A percentile compares a stretch with the other conserved stretches of the same genome.
Conservation (phyloP, 2,113 vertebrate species). For the Otolemur garnettii region DNA sequence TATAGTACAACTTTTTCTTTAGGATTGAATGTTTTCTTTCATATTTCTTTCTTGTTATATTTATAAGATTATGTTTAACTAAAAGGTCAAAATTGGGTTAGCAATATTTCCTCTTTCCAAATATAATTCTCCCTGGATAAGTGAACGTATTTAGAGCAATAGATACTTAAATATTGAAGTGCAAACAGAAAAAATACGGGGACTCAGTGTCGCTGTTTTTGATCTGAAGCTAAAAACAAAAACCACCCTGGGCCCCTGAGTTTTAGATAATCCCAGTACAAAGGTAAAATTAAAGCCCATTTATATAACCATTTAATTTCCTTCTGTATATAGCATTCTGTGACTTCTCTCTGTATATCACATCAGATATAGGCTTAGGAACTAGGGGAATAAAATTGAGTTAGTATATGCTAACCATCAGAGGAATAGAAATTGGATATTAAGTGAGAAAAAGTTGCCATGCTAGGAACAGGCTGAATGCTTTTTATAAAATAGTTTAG, state of each 20-base stretch:
- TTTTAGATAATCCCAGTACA: background rate
- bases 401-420: background rate
- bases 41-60: background rate
- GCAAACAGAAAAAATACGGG: background rate
- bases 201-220: background rate
- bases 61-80: background rate
- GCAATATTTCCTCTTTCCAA: background rate
- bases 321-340: background rate
- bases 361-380: background rate
- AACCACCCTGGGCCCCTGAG: background rate
- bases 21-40: background rate
- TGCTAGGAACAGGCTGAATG: background rate
- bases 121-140: background rate
- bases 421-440: background rate
- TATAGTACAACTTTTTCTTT: background rate
- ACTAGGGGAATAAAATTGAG: background rate
- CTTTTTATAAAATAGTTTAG: background rate
- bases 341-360: background rate
- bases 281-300: background rate
- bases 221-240: background rate
- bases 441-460: background rate
- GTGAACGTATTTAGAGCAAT: background rate
- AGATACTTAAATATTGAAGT: background rate
- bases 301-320: background rate
- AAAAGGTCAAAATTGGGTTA: constrained; percentile 25